phyloP scores from a whole-genome alignment of 1,140 invertebrate species.

The Caenorhabditis elegans region DNA sequence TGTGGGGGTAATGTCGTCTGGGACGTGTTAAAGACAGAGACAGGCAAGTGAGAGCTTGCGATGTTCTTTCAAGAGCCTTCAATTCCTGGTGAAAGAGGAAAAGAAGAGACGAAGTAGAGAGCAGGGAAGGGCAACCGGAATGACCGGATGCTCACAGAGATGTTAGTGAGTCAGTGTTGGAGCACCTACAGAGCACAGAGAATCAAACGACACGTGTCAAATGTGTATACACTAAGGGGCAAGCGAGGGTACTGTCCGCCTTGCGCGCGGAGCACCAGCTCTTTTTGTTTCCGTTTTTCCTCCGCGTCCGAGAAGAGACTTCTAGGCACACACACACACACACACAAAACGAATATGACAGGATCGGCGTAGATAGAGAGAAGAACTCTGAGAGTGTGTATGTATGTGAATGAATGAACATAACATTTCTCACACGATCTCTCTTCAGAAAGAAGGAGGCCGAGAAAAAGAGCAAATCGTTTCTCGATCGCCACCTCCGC shows the following conservation, averaged over 20 bases:
- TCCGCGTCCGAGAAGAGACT: background rate
- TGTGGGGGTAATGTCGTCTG: background rate
- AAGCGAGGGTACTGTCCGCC: background rate
- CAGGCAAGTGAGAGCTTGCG: background rate
- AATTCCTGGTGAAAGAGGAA: background rate
- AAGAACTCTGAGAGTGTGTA: background rate
- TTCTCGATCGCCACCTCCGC: background rate
- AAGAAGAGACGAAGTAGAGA: background rate
- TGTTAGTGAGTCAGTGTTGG: background rate
- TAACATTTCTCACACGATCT: background rate
- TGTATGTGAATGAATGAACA: background rate
- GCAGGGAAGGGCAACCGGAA: constrained; percentile 27
- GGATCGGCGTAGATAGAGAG: background rate
- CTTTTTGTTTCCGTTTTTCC: constrained; percentile 25
- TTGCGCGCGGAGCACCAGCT: constrained; percentile 11
- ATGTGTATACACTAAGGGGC: constrained; percentile 3
- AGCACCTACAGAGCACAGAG: constrained; percentile 14
- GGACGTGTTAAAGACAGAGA: background rate
- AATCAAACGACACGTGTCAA: constrained; percentile 26
- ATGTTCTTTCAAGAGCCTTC: constrained; percentile 11
- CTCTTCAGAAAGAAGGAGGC: background rate
- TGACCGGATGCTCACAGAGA: constrained; percentile 6
- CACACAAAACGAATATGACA: constrained; percentile 16
- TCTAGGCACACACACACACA: background rate
- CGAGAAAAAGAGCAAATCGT: background rate